Evolutionary conservation across 2,888 invertebrate species (phyloP), one percentile per base, ranked within the genome.

Genomic region (Drosophila fulvimacula): DNA sequence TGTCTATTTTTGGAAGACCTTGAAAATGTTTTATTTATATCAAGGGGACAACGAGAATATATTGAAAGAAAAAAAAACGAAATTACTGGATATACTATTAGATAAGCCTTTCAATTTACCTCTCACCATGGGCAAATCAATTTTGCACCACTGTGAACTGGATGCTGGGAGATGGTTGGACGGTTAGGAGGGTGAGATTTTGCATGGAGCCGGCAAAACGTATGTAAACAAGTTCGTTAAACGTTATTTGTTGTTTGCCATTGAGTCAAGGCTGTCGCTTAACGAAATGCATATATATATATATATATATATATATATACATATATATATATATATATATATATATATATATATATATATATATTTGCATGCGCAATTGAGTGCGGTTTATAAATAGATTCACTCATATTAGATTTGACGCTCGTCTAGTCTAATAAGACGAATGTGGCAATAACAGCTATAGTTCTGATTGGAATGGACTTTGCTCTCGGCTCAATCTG

Each of bases 151-250:
- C 69, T 48, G 64, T 73, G 21, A 53, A 46, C 27, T 77, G 53
- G 70, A 78, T 61, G 76, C 69, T 76, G 77, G 15, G 1, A 6
- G n/a, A 15, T 10, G 52, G n/a, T 41, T 46, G 21, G 4, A 5
- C 3, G 32, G 10, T 15, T 2, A 39, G n/a, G 15, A 24, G 42
- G 51, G 56, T 41, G 52, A 19, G 56, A 32, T 60, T 32, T 36
- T 36, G 36, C 17, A 24, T 46, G 63, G 63, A 75, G 66, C 89
- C 89, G 84, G 84, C 73, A 52, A 61, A 67, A 60, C 65, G 62
- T 75, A 82, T 71, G 88, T 89, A 89, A 85, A 89, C 84, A 85
- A 89, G 88, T 88, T 87, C 88, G 80, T 89, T 87, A 87, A 77
- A 71, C 67, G 52, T 44, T 70, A 52, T 69, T 71, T 76, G 73